Evolutionary conservation across 1,140 invertebrate species (phyloP), one percentile per base, ranked within the genome.

Genomic region (Batillaria attramentaria): DNA sequence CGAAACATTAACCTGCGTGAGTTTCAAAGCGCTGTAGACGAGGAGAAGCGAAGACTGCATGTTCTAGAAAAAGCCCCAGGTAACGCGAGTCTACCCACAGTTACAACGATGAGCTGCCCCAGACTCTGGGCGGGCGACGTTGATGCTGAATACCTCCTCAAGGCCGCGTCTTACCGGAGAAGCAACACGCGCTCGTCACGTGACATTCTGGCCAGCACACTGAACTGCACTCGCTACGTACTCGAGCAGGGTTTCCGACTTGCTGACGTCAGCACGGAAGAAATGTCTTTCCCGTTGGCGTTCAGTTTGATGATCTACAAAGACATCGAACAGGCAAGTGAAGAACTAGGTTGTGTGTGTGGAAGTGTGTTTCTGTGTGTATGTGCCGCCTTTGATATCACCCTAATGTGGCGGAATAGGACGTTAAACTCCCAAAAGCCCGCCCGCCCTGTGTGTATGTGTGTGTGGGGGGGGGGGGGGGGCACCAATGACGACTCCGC

Each of bases 211-310:
- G 46, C 24, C 10, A 3, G 57, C 0, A 78, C 77, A 16, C 24
- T 54, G 66, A 78, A 78, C 69, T 78, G 77, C 54, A 72, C 66
- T 18, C 24, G 66, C 39, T 78, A 69, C 41, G 68, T 78, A 39
- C 54, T 62, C 4, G 16, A 33, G 10, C 16, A n/a, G 2, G 77
- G 77, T 35, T 78, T 72, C 77, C 42, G 31, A 42, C 41, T 72
- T 39, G 69, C 62, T 16, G 3, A 3, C 18, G 69, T 72, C 1
- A 72, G 62, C 66, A 41, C 57, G 66, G 77, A 81, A 28, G 84
- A 84, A 74, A 37, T 81, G 37, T 72, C 80, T 24, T 86, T 85
- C 70, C 84, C 85, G 39, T 31, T 86, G 24, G 84, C 85, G 1
- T 86, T 82, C 60, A 76, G 80, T 65, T 81, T 86, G 28, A 50